phyloP scores from a whole-genome alignment of 2,888 invertebrate species.

The Ophion costatus region DNA sequence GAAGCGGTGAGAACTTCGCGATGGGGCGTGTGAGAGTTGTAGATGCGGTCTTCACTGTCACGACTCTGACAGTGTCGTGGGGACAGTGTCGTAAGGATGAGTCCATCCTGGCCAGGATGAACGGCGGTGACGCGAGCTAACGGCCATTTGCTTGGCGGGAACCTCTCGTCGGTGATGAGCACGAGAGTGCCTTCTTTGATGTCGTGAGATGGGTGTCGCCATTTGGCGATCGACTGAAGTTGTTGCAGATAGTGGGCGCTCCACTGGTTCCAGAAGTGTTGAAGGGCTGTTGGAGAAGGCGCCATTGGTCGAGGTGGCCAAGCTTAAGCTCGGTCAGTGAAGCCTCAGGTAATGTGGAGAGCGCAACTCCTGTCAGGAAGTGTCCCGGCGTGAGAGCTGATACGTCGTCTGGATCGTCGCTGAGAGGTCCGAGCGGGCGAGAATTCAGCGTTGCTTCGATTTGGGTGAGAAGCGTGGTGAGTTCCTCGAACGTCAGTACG shows the following conservation, averaged over 20 bases:
- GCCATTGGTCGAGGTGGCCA: not conserved
- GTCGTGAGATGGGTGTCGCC: slow-evolving; percentile 5
- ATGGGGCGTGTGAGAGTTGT: slow-evolving; percentile 14
- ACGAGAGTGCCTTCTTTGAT: slow-evolving; percentile 4
- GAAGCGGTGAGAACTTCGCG: slow-evolving; percentile 13
- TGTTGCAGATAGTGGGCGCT: slow-evolving; percentile 1
- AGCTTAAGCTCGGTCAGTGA: not conserved
- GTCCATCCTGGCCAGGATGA: slow-evolving; percentile 28
- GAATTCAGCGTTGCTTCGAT: not conserved
- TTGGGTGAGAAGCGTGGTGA: slow-evolving; percentile 24
- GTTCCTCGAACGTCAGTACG: slow-evolving; percentile 19
- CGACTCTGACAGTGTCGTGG: slow-evolving; percentile 15
- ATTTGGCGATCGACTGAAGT: slow-evolving; percentile 7
- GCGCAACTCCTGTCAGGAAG: not conserved
- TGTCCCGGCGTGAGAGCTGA: slow-evolving; percentile 3
- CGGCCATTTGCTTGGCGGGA: slow-evolving; percentile 6
- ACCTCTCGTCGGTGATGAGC: not conserved
- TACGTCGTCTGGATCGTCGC: not conserved
- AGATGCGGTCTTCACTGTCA: slow-evolving; percentile 7
- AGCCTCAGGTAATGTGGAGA: not conserved
- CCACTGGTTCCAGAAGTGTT: slow-evolving; percentile 10
- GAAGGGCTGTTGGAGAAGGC: slow-evolving; percentile 9
- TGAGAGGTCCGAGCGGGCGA: slow-evolving; percentile 1
- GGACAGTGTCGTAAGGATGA: no score
- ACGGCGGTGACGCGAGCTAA: not conserved